Evolutionary conservation across 1,140 invertebrate genomes (phyloP).

Genomic region (Pseudomyrmex dendroicus): DNA sequence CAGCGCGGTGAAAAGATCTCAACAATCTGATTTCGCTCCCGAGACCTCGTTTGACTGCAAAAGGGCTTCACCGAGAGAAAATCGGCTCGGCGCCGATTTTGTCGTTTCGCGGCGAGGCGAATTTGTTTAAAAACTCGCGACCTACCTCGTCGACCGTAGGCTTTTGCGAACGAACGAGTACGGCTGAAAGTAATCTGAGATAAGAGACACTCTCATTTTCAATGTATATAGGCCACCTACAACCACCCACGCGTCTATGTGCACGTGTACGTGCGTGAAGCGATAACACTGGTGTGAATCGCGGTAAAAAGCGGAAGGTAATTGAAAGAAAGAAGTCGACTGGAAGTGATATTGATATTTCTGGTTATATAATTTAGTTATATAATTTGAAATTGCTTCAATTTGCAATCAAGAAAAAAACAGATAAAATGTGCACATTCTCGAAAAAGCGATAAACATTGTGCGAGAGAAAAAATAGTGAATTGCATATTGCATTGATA

Average conservation of each 20-base stretch:
- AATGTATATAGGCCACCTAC: constrained; percentile 63
- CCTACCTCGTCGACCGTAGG: neutral
- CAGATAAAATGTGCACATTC: neutral
- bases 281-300: constrained; percentile 33
- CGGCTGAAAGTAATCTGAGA: constrained; percentile 56
- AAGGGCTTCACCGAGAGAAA: constrained; percentile 10
- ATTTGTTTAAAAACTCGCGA: constrained; percentile 24
- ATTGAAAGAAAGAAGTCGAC: neutral
- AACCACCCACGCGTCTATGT: neutral
- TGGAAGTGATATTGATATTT: constrained; percentile 28
- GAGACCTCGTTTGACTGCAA: constrained; percentile 6
- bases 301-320: neutral
- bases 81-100: neutral
- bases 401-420: neutral
- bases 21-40: neutral
- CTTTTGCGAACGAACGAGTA: constrained; percentile 1
- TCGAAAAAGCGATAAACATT: neutral
- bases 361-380: no score
- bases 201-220: constrained; percentile 43
- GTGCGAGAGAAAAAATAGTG: neutral
- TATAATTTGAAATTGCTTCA: neutral
- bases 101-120: neutral
- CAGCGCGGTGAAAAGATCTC: neutral
- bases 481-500: neutral
- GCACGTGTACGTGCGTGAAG: constrained; percentile 3